A percentile compares a stretch with the other conserved stretches of the same genome.
These are phyloP conservation scores for Nyctalus aviator DNA, from an alignment of 2,797 vertebrate genomes.

Conservation along the genomic window DNA sequence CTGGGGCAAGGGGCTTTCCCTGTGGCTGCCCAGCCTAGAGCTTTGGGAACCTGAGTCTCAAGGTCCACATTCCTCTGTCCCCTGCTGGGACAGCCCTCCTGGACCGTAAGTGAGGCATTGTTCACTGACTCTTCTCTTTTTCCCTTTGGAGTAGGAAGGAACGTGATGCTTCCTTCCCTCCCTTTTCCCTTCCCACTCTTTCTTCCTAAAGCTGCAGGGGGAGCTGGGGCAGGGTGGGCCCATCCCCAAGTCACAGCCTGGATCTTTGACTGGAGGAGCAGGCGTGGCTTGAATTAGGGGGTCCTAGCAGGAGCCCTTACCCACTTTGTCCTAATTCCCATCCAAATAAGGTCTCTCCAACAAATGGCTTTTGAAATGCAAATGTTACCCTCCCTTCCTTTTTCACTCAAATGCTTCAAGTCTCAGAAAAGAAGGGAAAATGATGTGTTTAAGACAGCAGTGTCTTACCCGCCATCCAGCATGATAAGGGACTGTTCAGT, in stretches of 20 bases:
- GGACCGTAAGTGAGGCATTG: neutral
- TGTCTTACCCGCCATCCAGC: conserved; percentile 72
- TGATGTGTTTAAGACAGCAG: conserved; percentile 82
- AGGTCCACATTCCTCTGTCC: accelerated
- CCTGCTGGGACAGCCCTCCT: neutral
- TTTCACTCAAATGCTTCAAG: conserved; percentile 75
- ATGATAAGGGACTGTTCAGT: conserved; percentile 77
- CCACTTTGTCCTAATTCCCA: neutral
- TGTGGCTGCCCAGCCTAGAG: neutral
- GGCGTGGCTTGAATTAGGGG: neutral
- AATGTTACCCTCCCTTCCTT: conserved; percentile 51
- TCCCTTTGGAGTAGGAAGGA: neutral
- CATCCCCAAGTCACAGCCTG: neutral
- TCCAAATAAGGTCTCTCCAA: neutral
- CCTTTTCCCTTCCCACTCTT: neutral
- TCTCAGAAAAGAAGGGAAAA: conserved; percentile 67
- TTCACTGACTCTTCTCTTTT: neutral
- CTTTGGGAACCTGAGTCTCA: neutral
- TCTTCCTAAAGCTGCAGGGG: neutral
- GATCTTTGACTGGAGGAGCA: neutral
- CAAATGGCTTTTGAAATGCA: conserved; percentile 77
- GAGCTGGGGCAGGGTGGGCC: neutral
- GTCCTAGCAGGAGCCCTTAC: neutral
- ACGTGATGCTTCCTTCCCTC: neutral
- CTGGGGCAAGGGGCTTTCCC: neutral